A percentile compares a stretch with the other conserved stretches of the same genome.
Evolutionary conservation across 1,140 invertebrate genomes (phyloP).

Genomic region (Samia ricini): DNA sequence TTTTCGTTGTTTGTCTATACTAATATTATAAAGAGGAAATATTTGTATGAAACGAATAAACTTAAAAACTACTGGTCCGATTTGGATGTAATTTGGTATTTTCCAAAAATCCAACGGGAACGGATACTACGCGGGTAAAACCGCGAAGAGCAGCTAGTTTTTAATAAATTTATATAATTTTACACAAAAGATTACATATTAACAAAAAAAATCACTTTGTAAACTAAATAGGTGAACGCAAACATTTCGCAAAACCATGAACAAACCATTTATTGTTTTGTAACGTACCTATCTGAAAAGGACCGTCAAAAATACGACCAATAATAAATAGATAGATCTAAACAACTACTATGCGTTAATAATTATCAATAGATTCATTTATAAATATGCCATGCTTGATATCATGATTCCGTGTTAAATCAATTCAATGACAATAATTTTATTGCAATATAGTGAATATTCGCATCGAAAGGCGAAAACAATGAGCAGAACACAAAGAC

Average conservation of each 20-base stretch:
- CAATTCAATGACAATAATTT: constrained; percentile 23
- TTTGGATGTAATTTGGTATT: too few species aligned
- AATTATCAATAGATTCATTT: constrained; percentile 46
- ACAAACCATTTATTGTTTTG: constrained; percentile 58
- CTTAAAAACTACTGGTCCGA: too few species aligned
- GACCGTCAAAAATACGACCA: constrained; percentile 33
- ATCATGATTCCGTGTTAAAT: constrained; percentile 31
- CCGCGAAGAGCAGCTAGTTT: too few species aligned
- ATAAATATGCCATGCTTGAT: constrained; percentile 16
- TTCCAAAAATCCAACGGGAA: too few species aligned
- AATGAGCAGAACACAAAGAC: constrained; percentile 34
- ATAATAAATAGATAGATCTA: constrained; percentile 54
- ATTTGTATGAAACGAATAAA: too few species aligned
- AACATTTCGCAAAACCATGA: constrained; percentile 57
- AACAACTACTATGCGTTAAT: constrained; percentile 47
- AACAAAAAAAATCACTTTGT: constrained; percentile 37
- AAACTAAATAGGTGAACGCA: constrained; percentile 19
- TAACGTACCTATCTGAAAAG: constrained; percentile 46
- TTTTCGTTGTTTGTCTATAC: too few species aligned
- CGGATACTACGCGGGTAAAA: too few species aligned
- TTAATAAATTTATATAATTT: background rate
- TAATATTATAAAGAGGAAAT: too few species aligned
- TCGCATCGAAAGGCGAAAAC: constrained; percentile 17
- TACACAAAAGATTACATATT: constrained; percentile 15
- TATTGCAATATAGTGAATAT: constrained; percentile 13